Base-by-base conservation (phyloP, 2,113 vertebrate genomes). In the Piprites chloris region DNA sequence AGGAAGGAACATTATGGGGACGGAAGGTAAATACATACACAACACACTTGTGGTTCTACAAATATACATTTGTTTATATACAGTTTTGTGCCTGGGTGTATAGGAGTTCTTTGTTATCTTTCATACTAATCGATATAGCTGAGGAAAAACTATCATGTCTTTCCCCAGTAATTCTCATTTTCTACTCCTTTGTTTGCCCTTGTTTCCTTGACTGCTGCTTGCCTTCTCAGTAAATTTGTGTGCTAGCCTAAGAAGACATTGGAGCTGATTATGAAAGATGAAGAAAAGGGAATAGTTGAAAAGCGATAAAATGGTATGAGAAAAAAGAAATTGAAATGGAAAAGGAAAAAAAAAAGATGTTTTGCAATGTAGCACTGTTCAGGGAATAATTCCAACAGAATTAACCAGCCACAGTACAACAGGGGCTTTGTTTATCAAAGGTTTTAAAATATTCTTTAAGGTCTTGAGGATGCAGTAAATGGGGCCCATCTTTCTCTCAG, bases 331-430 rank as follows among this genome's bases (percentile, higher is more conserved):
- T 59, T 59, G 63, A 91, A 95, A 81, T 74, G 2, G 24, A 67
- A 90, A 91, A 88, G 88, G 74, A 66, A 91, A 90, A 87, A 85
- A 85, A 62, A 44, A 5, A 71, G 42, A 59, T 30, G 35, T 84
- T 95, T 93, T 85, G 37, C 58, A 84, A 44, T 68, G 55, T 67
- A 94, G 55, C 86, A 52, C 33, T 94, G 49, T 32, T 86, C 18
- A 15, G 92, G 82, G 87, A 94, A 88, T 86, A 96, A 93, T 96
- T 94, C 55, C 47, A 83, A 68, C 14, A 58, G 72, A 93, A 93
- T 91, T 93, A 86, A 84, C 91, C 41, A 91, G 62, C 55, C n/a
- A 66, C 23, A 90, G 22, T 92, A 52, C 85, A 94, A 87, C 20
- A 63, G 47, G 21, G 44, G 14, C 72, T 88, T 75, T 16, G 35